Percentiles rank a stretch among this genome's conserved stretches.
phyloP scores from a whole-genome alignment of 2,113 vertebrate genomes.

The rat (Rattus norvegicus) region GRCr8 NC_086020.1:8225501-8226000 shows the following conservation, averaged over 20 bases:
- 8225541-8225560: conserved; percentile 77
- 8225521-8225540: conserved; percentile 88
- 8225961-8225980: conserved; percentile 36
- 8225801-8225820: background rate
- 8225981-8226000: conserved; percentile 21
- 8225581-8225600: conserved; percentile 67
- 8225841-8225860: background rate
- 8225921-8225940: conserved; percentile 17
- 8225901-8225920: background rate
- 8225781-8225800: conserved; percentile 44
- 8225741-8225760: conserved; percentile 47
- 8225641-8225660: conserved; percentile 24
- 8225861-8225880: background rate
- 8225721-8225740: conserved; percentile 44
- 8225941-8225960: background rate
- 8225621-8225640: conserved; percentile 56
- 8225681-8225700: conserved; percentile 59
- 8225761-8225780: conserved; percentile 21
- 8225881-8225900: background rate
- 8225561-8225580: conserved; percentile 37
- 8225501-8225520: conserved; percentile 62
- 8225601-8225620: background rate
- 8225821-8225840: conserved; percentile 2
- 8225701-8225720: conserved; percentile 41
- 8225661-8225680: conserved; percentile 24